phyloP scores from a whole-genome alignment of 1,140 invertebrate genomes.

The Probaryconus sp. region DNA sequence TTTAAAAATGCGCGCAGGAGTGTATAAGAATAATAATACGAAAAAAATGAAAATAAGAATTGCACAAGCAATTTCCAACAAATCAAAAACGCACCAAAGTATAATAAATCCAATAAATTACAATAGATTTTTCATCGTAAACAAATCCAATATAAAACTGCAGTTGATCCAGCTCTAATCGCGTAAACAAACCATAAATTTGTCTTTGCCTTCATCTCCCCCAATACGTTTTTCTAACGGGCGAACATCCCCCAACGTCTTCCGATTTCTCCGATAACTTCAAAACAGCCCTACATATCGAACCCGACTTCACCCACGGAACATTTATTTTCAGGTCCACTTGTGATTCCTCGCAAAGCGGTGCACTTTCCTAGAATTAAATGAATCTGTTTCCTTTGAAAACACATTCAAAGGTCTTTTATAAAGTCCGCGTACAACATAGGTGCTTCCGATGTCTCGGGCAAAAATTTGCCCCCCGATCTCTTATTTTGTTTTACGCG shows the following conservation, averaged over 20 bases:
- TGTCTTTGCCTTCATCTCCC: too few species aligned
- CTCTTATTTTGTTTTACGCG: conserved; percentile 6
- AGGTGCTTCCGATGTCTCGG: conserved; percentile 14
- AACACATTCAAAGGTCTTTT: conserved; percentile 30
- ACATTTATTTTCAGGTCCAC: conserved; percentile 22
- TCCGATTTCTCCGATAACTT: conserved; percentile 20
- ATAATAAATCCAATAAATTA: too few species aligned
- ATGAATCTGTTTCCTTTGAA: conserved; percentile 31
- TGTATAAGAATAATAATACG: not conserved
- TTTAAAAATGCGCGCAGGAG: too few species aligned
- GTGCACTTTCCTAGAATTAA: conserved; percentile 31
- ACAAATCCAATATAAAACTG: too few species aligned
- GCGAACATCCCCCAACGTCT: not conserved
- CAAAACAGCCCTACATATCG: conserved; percentile 14
- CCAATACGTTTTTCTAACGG: too few species aligned
- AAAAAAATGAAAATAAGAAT: not conserved
- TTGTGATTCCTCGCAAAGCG: conserved; percentile 5
- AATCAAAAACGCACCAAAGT: too few species aligned
- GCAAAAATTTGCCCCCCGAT: conserved; percentile 9
- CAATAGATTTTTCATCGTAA: too few species aligned
- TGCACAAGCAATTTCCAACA: too few species aligned
- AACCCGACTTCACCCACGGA: not conserved
- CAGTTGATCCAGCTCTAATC: too few species aligned
- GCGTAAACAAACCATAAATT: too few species aligned
- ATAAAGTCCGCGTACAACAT: conserved; percentile 8